Evolutionary conservation across 2,888 invertebrate genomes (phyloP).

Genomic region (Ceriagrion tenellum): DNA sequence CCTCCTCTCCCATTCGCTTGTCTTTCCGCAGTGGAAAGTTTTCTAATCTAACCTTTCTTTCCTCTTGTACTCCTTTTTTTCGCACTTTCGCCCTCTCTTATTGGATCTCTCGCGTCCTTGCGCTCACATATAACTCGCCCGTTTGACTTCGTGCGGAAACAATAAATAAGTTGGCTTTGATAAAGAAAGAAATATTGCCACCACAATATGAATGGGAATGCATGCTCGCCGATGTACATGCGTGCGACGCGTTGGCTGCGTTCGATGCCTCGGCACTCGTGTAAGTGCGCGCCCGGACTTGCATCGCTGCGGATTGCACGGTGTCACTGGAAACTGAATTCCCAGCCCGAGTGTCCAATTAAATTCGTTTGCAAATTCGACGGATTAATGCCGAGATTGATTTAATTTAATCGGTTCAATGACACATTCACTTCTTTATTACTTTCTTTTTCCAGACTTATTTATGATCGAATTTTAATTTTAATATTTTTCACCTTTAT

Average conservation of each 20-base stretch:
- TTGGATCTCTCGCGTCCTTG: constrained; percentile 62
- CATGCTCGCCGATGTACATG: not conserved
- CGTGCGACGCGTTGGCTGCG: not conserved
- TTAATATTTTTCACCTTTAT: not conserved
- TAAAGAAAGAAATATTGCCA: not conserved
- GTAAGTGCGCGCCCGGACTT: no score
- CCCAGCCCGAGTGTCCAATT: not conserved
- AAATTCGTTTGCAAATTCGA: not conserved
- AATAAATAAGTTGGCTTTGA: not conserved
- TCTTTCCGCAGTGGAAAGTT: constrained; percentile 52
- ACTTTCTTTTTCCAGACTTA: constrained; percentile 10
- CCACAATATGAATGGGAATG: not conserved
- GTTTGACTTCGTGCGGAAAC: constrained; percentile 11
- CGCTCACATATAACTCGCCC: constrained; percentile 57
- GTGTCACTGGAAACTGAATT: not conserved
- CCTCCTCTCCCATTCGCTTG: constrained; percentile 21
- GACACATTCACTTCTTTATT: not conserved
- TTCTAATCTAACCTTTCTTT: constrained; percentile 67
- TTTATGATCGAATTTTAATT: not conserved
- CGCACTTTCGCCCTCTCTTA: constrained; percentile 43
- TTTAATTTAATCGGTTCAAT: not conserved
- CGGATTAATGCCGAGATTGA: not conserved
- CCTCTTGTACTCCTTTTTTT: constrained; percentile 53
- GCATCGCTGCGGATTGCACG: no score
- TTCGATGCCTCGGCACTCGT: not conserved